Evolutionary conservation across 2,888 invertebrate species (phyloP), one percentile per base, ranked within the genome.

Genomic region (Dione juno): DNA sequence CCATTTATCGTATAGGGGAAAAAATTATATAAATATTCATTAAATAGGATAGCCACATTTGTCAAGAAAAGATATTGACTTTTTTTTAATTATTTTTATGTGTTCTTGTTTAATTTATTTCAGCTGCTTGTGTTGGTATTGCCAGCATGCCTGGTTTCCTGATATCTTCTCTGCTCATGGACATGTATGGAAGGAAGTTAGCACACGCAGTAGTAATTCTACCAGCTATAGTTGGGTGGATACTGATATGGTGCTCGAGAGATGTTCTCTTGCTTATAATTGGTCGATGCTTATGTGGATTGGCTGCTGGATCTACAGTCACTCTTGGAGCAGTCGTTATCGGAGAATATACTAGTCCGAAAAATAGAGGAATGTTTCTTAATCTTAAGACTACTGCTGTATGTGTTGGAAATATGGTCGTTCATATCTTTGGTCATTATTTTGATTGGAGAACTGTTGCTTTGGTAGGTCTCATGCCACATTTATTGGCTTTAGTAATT

Each of bases 281-380:
- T 2, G 88, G 83, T 0, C 80, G 89, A 66, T 35, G 81, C 0
- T 58, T 87, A 0, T 76, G 80, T 1, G 89, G 88, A 0, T 45
- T 88, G 3, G 77, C 85, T 0, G 78, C 80, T 0, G 84, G 83
- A 41, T 81, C 80, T 0, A 81, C 83, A 0, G 78, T 82, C 0
- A 76, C 81, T 0, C 70, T 88, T 13, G 87, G 86, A 67, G 85
- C 87, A 0, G 80, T 89, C 0, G 80, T 85, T 1, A 84, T 90
- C 0, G 88, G 88, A 58, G 90, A 90, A 74, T 89, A 86, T 64
- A 80, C 82, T 0, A 79, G 81, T n/a, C 89, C 89, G 0, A 78
- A 78, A 21, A 79, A 85, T 58, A 79, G 90, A 73, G 88, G 88
- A 35, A 82, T 85, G 45, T 89, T 87, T 35, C 73, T 90, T 0